phyloP scores from a whole-genome alignment of 2,113 vertebrate genomes.

The Thalassarche chlororhynchos region DNA sequence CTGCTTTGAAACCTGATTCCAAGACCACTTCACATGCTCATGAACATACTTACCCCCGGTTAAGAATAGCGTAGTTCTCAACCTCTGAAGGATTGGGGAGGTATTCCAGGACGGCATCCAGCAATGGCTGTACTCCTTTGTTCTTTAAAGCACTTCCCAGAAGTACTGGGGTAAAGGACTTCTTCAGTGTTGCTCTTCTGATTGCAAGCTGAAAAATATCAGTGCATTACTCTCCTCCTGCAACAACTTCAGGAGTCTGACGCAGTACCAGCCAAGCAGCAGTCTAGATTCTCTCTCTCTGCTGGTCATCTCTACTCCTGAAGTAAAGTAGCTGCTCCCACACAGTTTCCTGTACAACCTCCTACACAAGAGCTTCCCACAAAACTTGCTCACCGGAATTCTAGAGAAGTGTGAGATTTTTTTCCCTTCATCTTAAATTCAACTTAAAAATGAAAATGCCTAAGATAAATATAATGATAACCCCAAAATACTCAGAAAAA shows the following conservation, averaged over 20 bases:
- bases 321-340: not conserved
- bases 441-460: not conserved
- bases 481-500: not conserved
- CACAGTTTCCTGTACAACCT: not conserved
- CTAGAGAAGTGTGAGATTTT: not conserved
- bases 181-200: slow-evolving; percentile 87
- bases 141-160: slow-evolving; percentile 96
- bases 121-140: slow-evolving; percentile 92
- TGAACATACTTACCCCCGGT: slow-evolving; percentile 80
- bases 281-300: not conserved
- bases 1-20: not conserved
- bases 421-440: not conserved
- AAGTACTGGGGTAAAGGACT: slow-evolving; percentile 89
- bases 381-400: not conserved
- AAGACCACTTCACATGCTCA: not conserved
- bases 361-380: not conserved
- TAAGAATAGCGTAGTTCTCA: slow-evolving; percentile 88
- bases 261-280: not conserved
- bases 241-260: not conserved
- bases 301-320: not conserved
- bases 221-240: not conserved
- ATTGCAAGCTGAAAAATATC: slow-evolving; percentile 83
- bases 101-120: slow-evolving; percentile 91
- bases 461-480: not conserved
- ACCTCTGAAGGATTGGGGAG: slow-evolving; percentile 93